Base-by-base conservation (phyloP, 2,797 vertebrate genomes). In the Limnodromus scolopaceus region DNA sequence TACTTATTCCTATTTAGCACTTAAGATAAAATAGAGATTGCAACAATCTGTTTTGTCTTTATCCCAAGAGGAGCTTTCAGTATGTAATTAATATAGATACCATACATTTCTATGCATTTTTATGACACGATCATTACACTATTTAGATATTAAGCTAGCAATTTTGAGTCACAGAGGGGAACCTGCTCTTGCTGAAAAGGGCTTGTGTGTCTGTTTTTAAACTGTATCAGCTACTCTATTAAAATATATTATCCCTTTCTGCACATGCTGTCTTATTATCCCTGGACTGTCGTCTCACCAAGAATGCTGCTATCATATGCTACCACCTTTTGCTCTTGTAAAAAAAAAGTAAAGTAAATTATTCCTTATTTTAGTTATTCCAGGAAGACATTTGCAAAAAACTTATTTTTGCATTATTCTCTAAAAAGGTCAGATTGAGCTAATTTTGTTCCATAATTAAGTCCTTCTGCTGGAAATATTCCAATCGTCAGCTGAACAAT, bases 401-500 rank as follows among this genome's bases (percentile, higher is more conserved):
- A 64, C 55, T 93, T 75, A 60, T 65, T 95, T 96, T 95, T 90
- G 63, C 76, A 88, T 95, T 95, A 96, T 88, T 86, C 91, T 82
- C 91, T 70, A 45, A 88, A 96, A 96, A 95, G 96, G 93, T 96
- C 93, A 95, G 83, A 95, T 92, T 87, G 76, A 90, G 89, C 80
- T 94, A 95, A 95, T 96, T 97, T 94, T 87, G 16, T 87, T 76
- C 94, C 87, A 90, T 80, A 96, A 96, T 95, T 95, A 96, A 95
- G 91, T 92, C 72, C 89, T 93, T 92, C 95, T 68, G 25, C 91
- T 93, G 89, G 89, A 96, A 96, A 91, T 84, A 93, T 78, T 95
- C 92, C 92, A 94, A 93, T 93, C 88, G 74, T 84, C 91, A 87
- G 81, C 85, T 74, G 94, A 96, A 96, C 89, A 97, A 97, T 92